Evolutionary conservation across 2,797 vertebrate genomes (phyloP).

Genomic region (Gila robusta): DNA sequence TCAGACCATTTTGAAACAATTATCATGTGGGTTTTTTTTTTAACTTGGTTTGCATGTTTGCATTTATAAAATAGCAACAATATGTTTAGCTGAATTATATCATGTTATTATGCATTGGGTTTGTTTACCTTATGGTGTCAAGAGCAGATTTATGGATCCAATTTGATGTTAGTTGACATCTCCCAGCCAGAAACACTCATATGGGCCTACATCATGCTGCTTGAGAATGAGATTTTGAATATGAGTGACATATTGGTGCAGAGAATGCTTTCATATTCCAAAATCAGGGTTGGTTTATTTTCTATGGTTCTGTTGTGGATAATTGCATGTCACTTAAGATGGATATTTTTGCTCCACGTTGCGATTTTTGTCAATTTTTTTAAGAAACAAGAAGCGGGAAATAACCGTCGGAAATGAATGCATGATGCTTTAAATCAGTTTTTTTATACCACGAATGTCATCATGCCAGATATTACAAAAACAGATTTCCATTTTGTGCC

Average conservation of each 20-base stretch:
- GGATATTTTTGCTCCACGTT: constrained; percentile 4
- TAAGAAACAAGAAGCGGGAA: not conserved
- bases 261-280: not conserved
- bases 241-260: constrained; percentile 18
- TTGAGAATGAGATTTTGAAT: constrained; percentile 19
- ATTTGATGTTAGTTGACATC: not conserved
- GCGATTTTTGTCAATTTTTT: constrained; percentile 10
- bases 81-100: not conserved
- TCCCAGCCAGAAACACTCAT: constrained; percentile 15
- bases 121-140: constrained; percentile 10
- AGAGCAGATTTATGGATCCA: constrained; percentile 23
- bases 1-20: not conserved
- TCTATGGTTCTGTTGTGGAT: constrained; percentile 31
- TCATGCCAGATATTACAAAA: constrained; percentile 9
- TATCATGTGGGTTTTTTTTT: not conserved
- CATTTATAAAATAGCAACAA: not conserved
- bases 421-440: constrained; percentile 18
- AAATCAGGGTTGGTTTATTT: constrained; percentile 36
- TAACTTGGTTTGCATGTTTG: not conserved
- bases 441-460: constrained; percentile 1
- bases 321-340: constrained; percentile 42
- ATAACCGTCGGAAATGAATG: not conserved
- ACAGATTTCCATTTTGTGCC: not conserved
- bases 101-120: not conserved
- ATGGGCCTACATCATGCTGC: not conserved